These are phyloP conservation scores for Bombus cullumanus DNA, from an alignment of 1,140 invertebrate species.

Conservation along the genomic window DNA sequence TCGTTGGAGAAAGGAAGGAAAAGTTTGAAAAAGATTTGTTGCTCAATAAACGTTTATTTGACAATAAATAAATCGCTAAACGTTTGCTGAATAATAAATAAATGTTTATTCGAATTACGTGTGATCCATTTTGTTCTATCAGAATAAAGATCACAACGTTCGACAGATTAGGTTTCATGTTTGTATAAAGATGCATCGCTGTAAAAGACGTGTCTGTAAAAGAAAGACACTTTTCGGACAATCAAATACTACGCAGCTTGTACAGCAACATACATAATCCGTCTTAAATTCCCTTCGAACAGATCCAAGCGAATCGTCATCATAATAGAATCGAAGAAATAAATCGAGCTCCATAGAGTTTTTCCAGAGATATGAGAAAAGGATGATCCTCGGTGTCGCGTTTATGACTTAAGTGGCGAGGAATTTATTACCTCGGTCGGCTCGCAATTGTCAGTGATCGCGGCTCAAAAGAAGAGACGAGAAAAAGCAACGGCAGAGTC, in stretches of 20 bases:
- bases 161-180: too few relatives aligned
- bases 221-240: too few relatives aligned
- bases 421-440: constrained; percentile 20
- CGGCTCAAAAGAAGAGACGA: not conserved
- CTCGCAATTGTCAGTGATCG: not conserved
- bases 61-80: too few relatives aligned
- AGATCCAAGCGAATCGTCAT: not conserved
- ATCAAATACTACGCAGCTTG: too few relatives aligned
- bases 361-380: not conserved
- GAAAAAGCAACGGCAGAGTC: not conserved
- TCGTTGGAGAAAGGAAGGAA: not conserved
- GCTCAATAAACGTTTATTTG: not conserved
- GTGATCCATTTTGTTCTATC: too few relatives aligned
- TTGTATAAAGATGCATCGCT: too few relatives aligned
- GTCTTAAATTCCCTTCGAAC: too few relatives aligned
- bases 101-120: too few relatives aligned
- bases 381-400: not conserved
- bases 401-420: constrained; percentile 41
- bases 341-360: not conserved
- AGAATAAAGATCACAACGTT: too few relatives aligned
- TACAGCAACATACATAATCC: too few relatives aligned
- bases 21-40: not conserved
- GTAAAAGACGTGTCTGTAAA: too few relatives aligned
- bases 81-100: too few relatives aligned
- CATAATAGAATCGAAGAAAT: not conserved